Base-by-base conservation (phyloP, 2,113 vertebrate genomes). In the Scomber scombrus region DNA sequence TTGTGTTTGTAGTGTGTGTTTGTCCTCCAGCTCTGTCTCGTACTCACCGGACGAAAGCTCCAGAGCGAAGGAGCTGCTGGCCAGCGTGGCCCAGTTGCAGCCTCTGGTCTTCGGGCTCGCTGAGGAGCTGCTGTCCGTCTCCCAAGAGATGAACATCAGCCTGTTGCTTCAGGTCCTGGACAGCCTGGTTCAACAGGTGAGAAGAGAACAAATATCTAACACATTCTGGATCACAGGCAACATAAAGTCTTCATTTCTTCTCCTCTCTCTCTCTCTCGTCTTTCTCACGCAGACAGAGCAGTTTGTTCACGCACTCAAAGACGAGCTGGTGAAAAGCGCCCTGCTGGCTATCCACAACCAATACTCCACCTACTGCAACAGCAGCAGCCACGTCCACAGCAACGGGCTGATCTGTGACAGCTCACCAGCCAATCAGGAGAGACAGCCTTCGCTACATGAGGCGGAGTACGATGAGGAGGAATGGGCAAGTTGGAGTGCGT, bases 221-320 rank as follows among this genome's bases (percentile, higher is more conserved):
- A 40, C 11, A 2, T 8, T 9, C 13, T 19, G 34, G 34, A 9
- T 40, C 34, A 34, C 31, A 34, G 7, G 31, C 31, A 40, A 40
- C 34, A 40, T 40, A 40, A 40, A 40, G 34, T 40, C 34, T 9
- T 40, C 34, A 23, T 21, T 21, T 21, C 19, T 6, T 21, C 52
- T 87, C 56, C 82, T 56, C 26, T 72, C 80, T 16, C 29, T 54
- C 83, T 56, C 26, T 72, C 80, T 16, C 29, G 3, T 45, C 13
- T 13, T 21, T 11, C 65, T 60, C 75, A 0, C 51, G 65, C 88
- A 98, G 97, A 97, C 96, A 0, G 93, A 96, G 69, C 88, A 94
- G 73, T 97, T 98, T 78, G 95, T 97, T 16, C 96, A 97, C 0
- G 92, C 96, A 0, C 96, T 98, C 79, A 97, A 97, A 90, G 97